Percentiles rank a stretch among this genome's conserved stretches.
Evolutionary conservation across 2,113 vertebrate genomes (phyloP).

Genomic region (Dasyprocta punctata): DNA sequence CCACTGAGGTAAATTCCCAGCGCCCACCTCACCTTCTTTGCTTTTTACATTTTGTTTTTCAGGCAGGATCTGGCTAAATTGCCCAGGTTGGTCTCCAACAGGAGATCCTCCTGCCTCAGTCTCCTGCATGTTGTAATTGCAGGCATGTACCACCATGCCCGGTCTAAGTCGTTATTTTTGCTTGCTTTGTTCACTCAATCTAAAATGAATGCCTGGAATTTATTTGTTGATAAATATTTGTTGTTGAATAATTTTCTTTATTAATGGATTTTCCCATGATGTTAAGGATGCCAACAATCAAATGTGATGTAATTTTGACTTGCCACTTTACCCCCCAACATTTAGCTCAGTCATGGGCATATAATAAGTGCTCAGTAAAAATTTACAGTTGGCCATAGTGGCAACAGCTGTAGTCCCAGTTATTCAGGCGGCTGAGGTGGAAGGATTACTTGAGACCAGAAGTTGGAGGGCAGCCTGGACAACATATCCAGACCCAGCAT

Average conservation of each 20-base stretch:
- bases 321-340: background rate
- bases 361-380: conserved; percentile 56
- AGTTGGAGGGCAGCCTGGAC: background rate
- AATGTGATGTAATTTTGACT: conserved; percentile 14
- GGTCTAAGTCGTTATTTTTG: background rate
- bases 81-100: background rate
- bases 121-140: background rate
- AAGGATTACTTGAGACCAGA: background rate
- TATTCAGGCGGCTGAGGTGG: background rate
- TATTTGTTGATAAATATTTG: background rate
- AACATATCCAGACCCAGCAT: background rate
- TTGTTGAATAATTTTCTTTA: background rate
- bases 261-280: background rate
- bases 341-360: background rate
- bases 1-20: background rate
- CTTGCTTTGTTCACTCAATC: background rate
- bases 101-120: background rate
- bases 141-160: background rate
- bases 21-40: background rate
- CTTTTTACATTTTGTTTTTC: background rate
- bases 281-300: background rate
- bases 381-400: background rate
- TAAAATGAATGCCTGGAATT: background rate
- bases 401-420: background rate
- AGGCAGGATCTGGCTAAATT: background rate